phyloP scores from a whole-genome alignment of 2,113 vertebrate species.

The Cranoglanis bouderius region DNA sequence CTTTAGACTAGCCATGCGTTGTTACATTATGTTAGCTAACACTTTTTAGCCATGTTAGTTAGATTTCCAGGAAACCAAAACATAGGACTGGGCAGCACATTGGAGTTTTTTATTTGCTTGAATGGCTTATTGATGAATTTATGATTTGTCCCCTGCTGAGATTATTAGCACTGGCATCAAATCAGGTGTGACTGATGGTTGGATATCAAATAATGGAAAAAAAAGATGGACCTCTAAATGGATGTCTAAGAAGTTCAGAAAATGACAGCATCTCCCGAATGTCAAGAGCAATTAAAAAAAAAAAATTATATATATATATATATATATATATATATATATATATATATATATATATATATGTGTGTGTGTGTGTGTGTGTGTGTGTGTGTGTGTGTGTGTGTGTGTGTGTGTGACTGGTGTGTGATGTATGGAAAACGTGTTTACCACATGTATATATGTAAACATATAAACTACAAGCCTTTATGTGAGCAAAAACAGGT shows the following conservation, averaged over 20 bases:
- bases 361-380: too few species aligned
- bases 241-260: not conserved
- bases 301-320: too few species aligned
- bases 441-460: not conserved
- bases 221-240: not conserved
- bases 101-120: conserved; percentile 5
- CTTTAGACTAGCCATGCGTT: not conserved
- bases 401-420: too few species aligned
- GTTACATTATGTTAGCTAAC: not conserved
- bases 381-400: too few species aligned
- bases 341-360: too few species aligned
- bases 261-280: not conserved
- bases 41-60: not conserved
- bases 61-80: not conserved
- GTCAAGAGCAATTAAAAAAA: too few species aligned
- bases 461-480: not conserved
- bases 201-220: not conserved
- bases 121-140: not conserved
- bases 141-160: not conserved
- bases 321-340: too few species aligned
- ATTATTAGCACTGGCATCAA: not conserved
- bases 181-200: not conserved
- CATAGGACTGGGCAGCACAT: not conserved
- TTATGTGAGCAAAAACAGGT: conserved; percentile 1
- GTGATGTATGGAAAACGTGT: not conserved